Evolutionary conservation across 2,888 invertebrate species (phyloP), one percentile per base, ranked within the genome.

Genomic region (Steinernema hermaphroditum): DNA sequence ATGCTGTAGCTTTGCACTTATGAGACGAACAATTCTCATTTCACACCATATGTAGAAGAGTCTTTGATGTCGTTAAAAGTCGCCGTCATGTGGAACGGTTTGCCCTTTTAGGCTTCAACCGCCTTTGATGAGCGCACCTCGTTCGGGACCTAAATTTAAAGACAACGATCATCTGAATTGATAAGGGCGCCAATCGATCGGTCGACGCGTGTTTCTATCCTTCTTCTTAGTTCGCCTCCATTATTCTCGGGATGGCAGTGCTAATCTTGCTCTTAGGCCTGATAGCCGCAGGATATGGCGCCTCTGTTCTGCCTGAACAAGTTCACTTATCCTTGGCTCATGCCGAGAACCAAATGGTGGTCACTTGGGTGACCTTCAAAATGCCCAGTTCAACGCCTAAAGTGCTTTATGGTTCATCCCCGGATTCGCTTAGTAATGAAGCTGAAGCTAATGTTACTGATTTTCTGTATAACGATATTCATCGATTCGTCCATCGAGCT

Each of bases 401-500:
- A n/a, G 75, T 76, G 2, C 27, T 19, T 19, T 75, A 37, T 46
- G 71, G 75, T 8, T n/a, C 12, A n/a, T n/a, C 71, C 2, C 27
- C 54, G 27, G 54, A 44, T 1, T 14, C 24, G 2, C 27, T 76
- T n/a, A 72, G 22, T 9, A 22, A 22, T 16, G 44, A 22, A 19
- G 34, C 43, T 9, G 19, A 43, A 1, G 75, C 74, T 14, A 27
- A 43, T 19, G 54, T 43, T 16, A 44, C 29, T 14, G 54, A 69
- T 14, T 75, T 75, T 50, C 27, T 41, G 14, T 79, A 71, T 69
- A 76, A 75, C 22, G 78, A 76, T 16, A 73, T 80, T 44, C 74
- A 73, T 6, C 75, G 83, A 16, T 94, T 91, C 87, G 92, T 94
- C 75, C 94, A 94, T 87, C 90, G 91, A 85, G 94, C 92, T 22